A percentile compares a stretch with the other conserved stretches of the same genome.
phyloP scores from a whole-genome alignment of 1,140 invertebrate genomes.

The Bursaphelenchus mucronatus region DNA sequence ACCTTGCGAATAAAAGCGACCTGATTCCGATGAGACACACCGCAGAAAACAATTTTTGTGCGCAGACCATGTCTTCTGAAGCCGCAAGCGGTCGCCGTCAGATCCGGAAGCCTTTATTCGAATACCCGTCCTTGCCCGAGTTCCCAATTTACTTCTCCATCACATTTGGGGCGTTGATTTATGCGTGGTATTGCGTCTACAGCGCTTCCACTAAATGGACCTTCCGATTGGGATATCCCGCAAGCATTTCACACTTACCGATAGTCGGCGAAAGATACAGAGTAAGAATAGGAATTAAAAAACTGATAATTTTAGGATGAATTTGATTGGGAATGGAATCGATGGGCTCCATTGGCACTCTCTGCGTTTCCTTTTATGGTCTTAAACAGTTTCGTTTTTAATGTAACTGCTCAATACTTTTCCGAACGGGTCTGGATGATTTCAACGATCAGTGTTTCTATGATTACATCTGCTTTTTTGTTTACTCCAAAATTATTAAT shows the following conservation, averaged over 20 bases:
- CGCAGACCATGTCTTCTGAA: too few species aligned
- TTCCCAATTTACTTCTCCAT: slow-evolving; percentile 49
- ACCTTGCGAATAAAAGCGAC: too few species aligned
- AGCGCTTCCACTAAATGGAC: slow-evolving; percentile 41
- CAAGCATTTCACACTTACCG: slow-evolving; percentile 35
- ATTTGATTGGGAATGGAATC: slow-evolving; percentile 58
- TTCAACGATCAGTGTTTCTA: slow-evolving; percentile 41
- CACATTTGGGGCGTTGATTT: slow-evolving; percentile 30
- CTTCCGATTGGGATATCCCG: slow-evolving; percentile 52
- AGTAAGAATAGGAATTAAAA: slow-evolving; percentile 15
- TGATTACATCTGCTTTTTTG: slow-evolving; percentile 36
- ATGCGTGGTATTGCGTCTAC: slow-evolving; percentile 56
- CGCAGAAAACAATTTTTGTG: too few species aligned
- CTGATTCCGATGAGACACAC: too few species aligned
- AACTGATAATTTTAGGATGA: slow-evolving; percentile 47
- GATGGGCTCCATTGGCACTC: slow-evolving; percentile 53
- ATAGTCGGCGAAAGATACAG: slow-evolving; percentile 51
- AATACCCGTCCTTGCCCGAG: slow-evolving; percentile 49
- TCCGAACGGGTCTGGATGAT: slow-evolving; percentile 32
- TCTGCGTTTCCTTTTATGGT: slow-evolving; percentile 44
- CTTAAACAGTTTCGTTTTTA: slow-evolving; percentile 51
- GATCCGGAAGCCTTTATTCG: slow-evolving; percentile 34
- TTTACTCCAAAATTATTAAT: slow-evolving; percentile 50
- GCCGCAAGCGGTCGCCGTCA: too few species aligned
- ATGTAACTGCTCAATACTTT: slow-evolving; percentile 36